Conservation (phyloP, 2,113 vertebrate genomes). For the Daboia siamensis region DNA sequence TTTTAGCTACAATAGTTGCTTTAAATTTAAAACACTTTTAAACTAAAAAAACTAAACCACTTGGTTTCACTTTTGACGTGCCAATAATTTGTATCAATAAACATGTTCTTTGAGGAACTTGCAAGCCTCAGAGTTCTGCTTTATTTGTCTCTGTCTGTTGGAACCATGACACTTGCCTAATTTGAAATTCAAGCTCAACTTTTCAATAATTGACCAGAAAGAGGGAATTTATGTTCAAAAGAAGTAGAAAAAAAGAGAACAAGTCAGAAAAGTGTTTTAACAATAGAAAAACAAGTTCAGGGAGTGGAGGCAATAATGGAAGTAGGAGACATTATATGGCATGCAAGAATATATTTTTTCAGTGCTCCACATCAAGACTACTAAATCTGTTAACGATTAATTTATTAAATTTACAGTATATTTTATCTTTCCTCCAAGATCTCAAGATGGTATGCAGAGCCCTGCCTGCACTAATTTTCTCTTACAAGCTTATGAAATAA, state of each 20-base stretch:
- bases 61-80: too few species aligned
- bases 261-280: not conserved
- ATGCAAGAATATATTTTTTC: not conserved
- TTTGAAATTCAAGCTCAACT: not conserved
- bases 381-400: not conserved
- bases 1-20: not conserved
- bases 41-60: not conserved
- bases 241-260: not conserved
- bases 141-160: too few species aligned
- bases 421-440: not conserved
- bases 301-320: too few species aligned
- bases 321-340: not conserved
- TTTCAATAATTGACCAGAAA: not conserved
- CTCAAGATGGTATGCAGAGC: not conserved
- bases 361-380: not conserved
- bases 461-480: not conserved
- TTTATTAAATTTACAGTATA: not conserved
- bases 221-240: not conserved
- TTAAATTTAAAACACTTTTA: not conserved
- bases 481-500: not conserved
- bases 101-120: too few species aligned
- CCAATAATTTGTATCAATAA: too few species aligned
- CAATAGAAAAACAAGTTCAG: not conserved
- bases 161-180: not conserved
- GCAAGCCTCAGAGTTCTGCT: too few species aligned